These are phyloP conservation scores for Terrapene triunguis DNA, from an alignment of 2,113 vertebrate species.

Conservation along the genomic window DNA sequence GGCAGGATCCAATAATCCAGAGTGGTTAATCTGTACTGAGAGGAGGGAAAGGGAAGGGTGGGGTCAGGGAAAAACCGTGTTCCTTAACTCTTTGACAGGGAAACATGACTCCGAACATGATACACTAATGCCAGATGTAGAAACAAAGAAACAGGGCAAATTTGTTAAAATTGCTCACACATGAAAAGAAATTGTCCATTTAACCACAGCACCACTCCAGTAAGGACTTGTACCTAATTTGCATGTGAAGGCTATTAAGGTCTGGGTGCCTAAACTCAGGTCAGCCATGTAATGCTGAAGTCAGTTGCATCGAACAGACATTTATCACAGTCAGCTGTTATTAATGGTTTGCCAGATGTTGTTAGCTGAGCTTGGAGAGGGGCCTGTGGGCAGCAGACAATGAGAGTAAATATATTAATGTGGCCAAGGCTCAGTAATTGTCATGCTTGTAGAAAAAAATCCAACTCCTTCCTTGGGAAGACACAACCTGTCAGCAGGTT, in stretches of 20 bases:
- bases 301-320: neutral
- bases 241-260: neutral
- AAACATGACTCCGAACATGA: neutral
- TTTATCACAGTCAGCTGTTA: constrained; percentile 34
- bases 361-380: neutral
- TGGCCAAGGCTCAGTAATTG: neutral
- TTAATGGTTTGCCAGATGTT: constrained; percentile 38
- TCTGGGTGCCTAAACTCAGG: neutral
- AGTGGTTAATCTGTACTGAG: neutral
- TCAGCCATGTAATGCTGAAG: constrained; percentile 14
- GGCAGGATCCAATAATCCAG: neutral
- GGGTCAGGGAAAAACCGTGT: neutral
- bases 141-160: neutral
- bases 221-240: constrained; percentile 23
- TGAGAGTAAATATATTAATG: neutral
- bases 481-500: neutral
- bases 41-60: neutral
- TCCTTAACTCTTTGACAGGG: neutral
- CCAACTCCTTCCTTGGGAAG: neutral
- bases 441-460: neutral
- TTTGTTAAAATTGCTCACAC: neutral
- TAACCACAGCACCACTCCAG: neutral
- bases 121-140: neutral
- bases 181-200: constrained; percentile 1
- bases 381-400: neutral